Conservation (phyloP, 2,888 invertebrate species). For the Andrena camellia region DNA sequence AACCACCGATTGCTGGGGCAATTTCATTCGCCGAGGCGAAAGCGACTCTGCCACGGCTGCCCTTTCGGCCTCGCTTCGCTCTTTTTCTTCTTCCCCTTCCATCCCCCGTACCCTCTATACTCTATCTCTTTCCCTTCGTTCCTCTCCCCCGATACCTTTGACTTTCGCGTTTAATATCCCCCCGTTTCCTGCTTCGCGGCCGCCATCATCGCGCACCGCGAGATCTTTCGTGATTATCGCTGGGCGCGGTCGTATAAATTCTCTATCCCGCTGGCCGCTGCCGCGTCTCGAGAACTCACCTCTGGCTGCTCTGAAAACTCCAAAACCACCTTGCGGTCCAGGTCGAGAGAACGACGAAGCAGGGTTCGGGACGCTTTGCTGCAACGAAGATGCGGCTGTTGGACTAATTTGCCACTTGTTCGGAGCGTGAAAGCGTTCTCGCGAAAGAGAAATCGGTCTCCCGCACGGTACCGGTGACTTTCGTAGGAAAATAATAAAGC, state of each 20-base stretch:
- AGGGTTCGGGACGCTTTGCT: not conserved
- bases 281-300: no score
- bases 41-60: slow-evolving; percentile 69
- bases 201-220: not conserved
- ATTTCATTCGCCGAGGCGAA: slow-evolving; percentile 74
- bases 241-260: no score
- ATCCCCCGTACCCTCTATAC: not conserved
- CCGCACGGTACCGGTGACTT: slow-evolving; percentile 29
- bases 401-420: slow-evolving; percentile 32
- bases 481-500: slow-evolving; percentile 46
- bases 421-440: slow-evolving; percentile 35
- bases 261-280: no score
- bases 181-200: slow-evolving; percentile 36
- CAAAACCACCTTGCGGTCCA: no score
- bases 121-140: not conserved
- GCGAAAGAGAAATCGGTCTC: slow-evolving; percentile 50
- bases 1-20: slow-evolving; percentile 79
- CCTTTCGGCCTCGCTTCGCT: slow-evolving; percentile 46
- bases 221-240: not conserved
- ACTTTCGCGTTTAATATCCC: slow-evolving; percentile 37
- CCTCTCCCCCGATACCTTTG: slow-evolving; percentile 8
- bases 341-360: not conserved
- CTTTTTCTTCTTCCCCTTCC: not conserved
- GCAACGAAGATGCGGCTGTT: slow-evolving; percentile 23
- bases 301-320: no score